Conservation (phyloP, 2,797 vertebrate genomes). For the Sebastes minor region DNA sequence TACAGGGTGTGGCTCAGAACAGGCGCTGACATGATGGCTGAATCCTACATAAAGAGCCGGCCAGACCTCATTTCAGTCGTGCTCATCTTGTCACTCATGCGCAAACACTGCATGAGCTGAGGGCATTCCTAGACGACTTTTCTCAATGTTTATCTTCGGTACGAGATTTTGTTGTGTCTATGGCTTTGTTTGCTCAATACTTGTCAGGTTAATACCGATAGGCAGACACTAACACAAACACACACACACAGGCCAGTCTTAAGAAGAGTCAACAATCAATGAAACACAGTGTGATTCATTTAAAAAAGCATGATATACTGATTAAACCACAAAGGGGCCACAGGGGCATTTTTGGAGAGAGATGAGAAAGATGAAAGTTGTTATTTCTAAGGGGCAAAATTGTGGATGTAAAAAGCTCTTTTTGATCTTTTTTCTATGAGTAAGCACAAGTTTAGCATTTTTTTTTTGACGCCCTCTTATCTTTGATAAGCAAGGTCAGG, state of each 20-base stretch:
- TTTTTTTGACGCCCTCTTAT: not conserved
- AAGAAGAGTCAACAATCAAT: not conserved
- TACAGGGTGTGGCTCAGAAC: not conserved
- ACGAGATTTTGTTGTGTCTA: slow-evolving; percentile 71
- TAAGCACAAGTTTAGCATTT: not conserved
- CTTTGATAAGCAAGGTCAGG: not conserved
- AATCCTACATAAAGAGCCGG: slow-evolving; percentile 13
- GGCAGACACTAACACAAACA: not conserved
- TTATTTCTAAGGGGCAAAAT: slow-evolving; percentile 21
- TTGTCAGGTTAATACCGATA: slow-evolving; percentile 24
- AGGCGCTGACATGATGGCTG: not conserved
- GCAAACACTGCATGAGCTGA: slow-evolving; percentile 47
- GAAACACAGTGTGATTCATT: slow-evolving; percentile 22
- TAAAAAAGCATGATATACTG: slow-evolving; percentile 3
- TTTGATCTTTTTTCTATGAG: slow-evolving; percentile 5
- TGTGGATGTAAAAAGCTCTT: slow-evolving; percentile 11
- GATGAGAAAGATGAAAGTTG: slow-evolving; percentile 29
- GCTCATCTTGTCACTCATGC: slow-evolving; percentile 50
- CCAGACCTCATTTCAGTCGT: slow-evolving; percentile 53
- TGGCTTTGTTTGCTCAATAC: slow-evolving; percentile 20
- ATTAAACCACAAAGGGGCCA: slow-evolving; percentile 31
- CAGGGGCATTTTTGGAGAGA: slow-evolving; percentile 12
- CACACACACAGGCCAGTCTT: slow-evolving; percentile 3
- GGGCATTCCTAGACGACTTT: slow-evolving; percentile 55
- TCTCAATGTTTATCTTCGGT: slow-evolving; percentile 43